phyloP scores from a whole-genome alignment of 2,113 vertebrate species.

The Eira barbara region DNA sequence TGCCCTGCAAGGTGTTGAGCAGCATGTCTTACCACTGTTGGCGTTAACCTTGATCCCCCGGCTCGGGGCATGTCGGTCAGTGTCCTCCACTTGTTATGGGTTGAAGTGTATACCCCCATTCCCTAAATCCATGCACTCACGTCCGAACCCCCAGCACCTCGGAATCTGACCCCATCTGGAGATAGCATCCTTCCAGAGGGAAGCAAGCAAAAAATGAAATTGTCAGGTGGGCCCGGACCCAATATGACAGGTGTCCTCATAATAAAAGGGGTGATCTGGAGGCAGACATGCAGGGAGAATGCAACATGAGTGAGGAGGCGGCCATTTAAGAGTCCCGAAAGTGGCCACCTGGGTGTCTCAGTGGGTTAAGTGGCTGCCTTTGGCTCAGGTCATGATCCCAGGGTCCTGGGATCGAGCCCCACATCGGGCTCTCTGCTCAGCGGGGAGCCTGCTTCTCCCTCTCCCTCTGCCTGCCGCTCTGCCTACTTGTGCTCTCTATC shows the following conservation, averaged over 20 bases:
- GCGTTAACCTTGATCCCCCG: not conserved
- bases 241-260: not conserved
- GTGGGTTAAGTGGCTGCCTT: too few species aligned
- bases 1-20: accelerated
- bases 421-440: too few species aligned
- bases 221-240: not conserved
- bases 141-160: not conserved
- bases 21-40: accelerated
- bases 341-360: not conserved
- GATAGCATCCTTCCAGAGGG: not conserved
- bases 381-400: too few species aligned
- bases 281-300: not conserved
- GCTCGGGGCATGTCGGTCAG: not conserved
- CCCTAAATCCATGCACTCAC: not conserved
- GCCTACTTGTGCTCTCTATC: too few species aligned
- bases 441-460: too few species aligned
- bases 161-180: not conserved
- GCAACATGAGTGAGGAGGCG: accelerated
- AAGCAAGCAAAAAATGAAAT: not conserved
- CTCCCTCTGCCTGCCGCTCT: too few species aligned
- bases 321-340: not conserved
- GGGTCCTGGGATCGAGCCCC: too few species aligned
- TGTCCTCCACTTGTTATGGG: not conserved
- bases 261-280: not conserved
- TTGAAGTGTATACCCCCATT: not conserved